Conservation (phyloP, 2,888 invertebrate genomes). For the Hirtodrosophila duncani region DNA sequence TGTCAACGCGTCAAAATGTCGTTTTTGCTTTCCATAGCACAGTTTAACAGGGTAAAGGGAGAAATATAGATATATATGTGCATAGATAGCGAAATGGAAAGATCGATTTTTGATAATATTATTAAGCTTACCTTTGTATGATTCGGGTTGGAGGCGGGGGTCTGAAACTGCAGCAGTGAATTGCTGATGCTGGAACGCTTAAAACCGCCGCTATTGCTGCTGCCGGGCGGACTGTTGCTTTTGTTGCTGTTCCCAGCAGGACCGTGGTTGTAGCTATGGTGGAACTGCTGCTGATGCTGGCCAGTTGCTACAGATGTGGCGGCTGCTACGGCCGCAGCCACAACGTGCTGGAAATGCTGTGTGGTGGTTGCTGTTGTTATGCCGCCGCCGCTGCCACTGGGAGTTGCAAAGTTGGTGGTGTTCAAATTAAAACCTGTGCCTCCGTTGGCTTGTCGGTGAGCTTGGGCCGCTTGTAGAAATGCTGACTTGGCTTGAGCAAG, state of each 20-base stretch:
- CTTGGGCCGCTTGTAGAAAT: too few relatives aligned
- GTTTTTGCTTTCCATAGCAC: too few relatives aligned
- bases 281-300: constrained; percentile 47
- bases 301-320: constrained; percentile 63
- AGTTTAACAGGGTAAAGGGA: not conserved
- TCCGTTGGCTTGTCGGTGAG: too few relatives aligned
- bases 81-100: constrained; percentile 1
- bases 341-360: constrained; percentile 61
- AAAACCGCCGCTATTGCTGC: constrained; percentile 26
- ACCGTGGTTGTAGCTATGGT: constrained; percentile 22
- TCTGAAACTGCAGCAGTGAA: constrained; percentile 42
- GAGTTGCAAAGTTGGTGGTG: too few relatives aligned
- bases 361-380: constrained; percentile 21
- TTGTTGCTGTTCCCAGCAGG: constrained; percentile 35
- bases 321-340: constrained; percentile 61
- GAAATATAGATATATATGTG: not conserved
- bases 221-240: constrained; percentile 34
- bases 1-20: too few relatives aligned
- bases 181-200: constrained; percentile 60
- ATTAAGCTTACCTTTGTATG: constrained; percentile 53
- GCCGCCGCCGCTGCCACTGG: constrained; percentile 29
- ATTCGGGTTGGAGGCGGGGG: constrained; percentile 41
- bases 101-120: constrained; percentile 21
- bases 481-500: too few relatives aligned
- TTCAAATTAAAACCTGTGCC: too few relatives aligned